These are phyloP conservation scores for Phengaris arion DNA, from an alignment of 2,888 invertebrate genomes.

Conservation along the genomic window DNA sequence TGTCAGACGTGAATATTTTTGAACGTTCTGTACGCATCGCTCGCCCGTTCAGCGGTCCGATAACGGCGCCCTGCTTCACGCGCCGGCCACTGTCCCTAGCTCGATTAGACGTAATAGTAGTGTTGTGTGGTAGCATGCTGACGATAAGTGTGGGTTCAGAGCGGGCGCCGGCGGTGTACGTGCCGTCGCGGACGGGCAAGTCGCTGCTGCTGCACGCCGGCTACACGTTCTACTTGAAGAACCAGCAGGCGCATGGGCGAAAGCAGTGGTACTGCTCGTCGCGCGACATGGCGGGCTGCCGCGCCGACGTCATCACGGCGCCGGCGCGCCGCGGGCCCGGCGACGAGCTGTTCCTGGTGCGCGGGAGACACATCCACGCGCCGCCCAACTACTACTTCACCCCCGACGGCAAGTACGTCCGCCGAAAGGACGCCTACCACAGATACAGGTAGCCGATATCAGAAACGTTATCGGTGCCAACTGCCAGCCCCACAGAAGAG, in stretches of 20 bases:
- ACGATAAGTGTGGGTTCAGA: slow-evolving; percentile 52
- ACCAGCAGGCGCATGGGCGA: slow-evolving; percentile 69
- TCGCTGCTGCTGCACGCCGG: slow-evolving; percentile 70
- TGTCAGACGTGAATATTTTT: too few relatives aligned
- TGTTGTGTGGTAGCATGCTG: slow-evolving; percentile 39
- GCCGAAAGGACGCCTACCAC: slow-evolving; percentile 71
- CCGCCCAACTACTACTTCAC: slow-evolving; percentile 74
- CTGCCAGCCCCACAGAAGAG: not conserved
- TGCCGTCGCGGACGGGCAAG: slow-evolving; percentile 75
- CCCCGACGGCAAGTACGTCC: slow-evolving; percentile 71
- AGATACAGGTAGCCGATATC: slow-evolving; percentile 63
- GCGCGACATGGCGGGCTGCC: slow-evolving; percentile 72
- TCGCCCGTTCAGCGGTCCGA: not conserved
- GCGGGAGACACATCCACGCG: slow-evolving; percentile 70
- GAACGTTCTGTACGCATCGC: not conserved
- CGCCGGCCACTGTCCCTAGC: not conserved
- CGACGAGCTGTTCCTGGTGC: slow-evolving; percentile 68
- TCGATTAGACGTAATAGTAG: slow-evolving; percentile 36
- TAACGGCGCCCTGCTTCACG: not conserved
- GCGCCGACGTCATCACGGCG: slow-evolving; percentile 73
- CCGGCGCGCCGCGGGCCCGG: slow-evolving; percentile 57
- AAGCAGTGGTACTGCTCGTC: slow-evolving; percentile 77
- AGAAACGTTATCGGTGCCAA: not conserved
- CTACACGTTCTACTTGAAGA: slow-evolving; percentile 75
- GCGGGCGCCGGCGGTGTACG: slow-evolving; percentile 71